Evolutionary conservation across 2,797 vertebrate species (phyloP).

Genomic region (Microtus californicus): DNA sequence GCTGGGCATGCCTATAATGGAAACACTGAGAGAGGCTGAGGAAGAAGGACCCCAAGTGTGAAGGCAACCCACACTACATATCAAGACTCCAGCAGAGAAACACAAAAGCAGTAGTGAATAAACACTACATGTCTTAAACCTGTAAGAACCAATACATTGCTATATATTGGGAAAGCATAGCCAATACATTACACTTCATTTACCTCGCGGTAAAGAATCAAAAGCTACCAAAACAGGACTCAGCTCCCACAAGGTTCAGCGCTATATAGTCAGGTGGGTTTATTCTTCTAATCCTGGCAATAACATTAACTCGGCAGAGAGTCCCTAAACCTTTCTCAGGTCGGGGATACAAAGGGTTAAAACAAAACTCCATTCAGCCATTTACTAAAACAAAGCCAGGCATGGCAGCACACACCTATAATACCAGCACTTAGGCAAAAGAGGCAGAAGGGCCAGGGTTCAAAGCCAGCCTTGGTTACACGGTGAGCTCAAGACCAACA

Average conservation of each 20-base stretch:
- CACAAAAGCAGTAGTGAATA: not conserved
- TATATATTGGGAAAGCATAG: not conserved
- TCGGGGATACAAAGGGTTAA: conserved; percentile 4
- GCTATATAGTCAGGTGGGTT: not conserved
- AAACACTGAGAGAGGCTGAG: not conserved
- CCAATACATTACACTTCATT: conserved; percentile 21
- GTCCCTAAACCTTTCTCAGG: conserved; percentile 29
- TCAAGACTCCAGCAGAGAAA: not conserved
- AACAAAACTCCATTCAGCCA: conserved; percentile 46
- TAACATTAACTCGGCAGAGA: conserved; percentile 15
- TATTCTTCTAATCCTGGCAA: conserved; percentile 26
- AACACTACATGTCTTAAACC: not conserved
- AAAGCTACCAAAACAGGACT: conserved; percentile 36
- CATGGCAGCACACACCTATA: not conserved
- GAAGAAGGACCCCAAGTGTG: not conserved
- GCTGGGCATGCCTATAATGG: not conserved
- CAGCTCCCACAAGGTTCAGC: conserved; percentile 19
- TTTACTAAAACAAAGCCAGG: conserved; percentile 38
- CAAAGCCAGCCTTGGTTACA: not conserved
- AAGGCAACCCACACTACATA: not conserved
- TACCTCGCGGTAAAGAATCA: not conserved
- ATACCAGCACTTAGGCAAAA: not conserved
- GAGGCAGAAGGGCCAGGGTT: not conserved
- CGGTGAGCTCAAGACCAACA: not conserved
- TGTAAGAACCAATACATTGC: conserved; percentile 27